phyloP scores from a whole-genome alignment of 2,113 vertebrate genomes.

The Lycaon pictus region DNA sequence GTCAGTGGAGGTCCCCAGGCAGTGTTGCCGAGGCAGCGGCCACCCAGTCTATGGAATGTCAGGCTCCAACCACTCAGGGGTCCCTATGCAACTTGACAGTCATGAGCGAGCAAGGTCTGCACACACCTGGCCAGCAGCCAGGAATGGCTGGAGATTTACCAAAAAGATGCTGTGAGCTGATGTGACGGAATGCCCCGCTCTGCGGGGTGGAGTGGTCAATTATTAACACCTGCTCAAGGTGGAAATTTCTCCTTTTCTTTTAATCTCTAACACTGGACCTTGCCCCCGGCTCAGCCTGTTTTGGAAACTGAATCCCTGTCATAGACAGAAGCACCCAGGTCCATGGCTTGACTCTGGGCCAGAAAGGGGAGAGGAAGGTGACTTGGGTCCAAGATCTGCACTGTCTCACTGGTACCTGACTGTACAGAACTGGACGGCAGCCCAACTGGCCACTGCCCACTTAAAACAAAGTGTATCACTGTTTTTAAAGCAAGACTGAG shows the following conservation, averaged over 20 bases:
- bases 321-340: not conserved
- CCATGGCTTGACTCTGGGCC: not conserved
- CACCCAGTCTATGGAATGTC: not conserved
- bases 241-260: constrained; percentile 44
- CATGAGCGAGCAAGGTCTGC: not conserved
- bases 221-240: constrained; percentile 13
- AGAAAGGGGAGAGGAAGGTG: not conserved
- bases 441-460: not conserved
- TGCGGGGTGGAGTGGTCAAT: not conserved
- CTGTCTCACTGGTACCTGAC: not conserved
- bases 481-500: constrained; percentile 18
- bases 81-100: not conserved
- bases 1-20: not conserved
- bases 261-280: constrained; percentile 21
- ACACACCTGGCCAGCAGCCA: not conserved
- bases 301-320: not conserved
- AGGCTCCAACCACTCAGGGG: not conserved
- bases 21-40: not conserved
- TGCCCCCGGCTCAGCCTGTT: not conserved
- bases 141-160: not conserved
- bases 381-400: not conserved
- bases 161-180: not conserved
- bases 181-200: not conserved
- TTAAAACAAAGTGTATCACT: not conserved
- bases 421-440: not conserved